These are phyloP conservation scores for Trisateles emortualis DNA, from an alignment of 2,888 invertebrate genomes.

Conservation along the genomic window DNA sequence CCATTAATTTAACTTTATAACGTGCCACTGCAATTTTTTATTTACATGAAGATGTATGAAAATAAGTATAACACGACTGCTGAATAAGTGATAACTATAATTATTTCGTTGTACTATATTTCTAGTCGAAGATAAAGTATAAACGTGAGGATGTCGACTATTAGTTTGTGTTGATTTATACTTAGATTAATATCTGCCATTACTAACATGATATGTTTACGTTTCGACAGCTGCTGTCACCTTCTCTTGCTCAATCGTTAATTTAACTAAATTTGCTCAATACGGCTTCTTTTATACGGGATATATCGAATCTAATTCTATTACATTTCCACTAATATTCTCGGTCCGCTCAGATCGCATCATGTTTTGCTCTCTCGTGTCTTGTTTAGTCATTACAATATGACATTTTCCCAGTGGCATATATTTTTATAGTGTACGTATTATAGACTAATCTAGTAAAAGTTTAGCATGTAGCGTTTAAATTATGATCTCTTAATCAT, in stretches of 20 bases:
- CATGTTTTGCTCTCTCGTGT: slow-evolving; percentile 34
- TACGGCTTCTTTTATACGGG: slow-evolving; percentile 58
- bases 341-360: slow-evolving; percentile 24
- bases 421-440: slow-evolving; percentile 77
- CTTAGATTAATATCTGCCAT: slow-evolving; percentile 54
- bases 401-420: slow-evolving; percentile 74
- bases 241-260: slow-evolving; percentile 82
- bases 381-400: slow-evolving; percentile 64
- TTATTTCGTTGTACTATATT: slow-evolving; percentile 79
- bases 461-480: slow-evolving; percentile 78
- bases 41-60: slow-evolving; percentile 72
- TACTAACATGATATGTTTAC: slow-evolving; percentile 59
- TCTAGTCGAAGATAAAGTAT: slow-evolving; percentile 81
- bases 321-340: slow-evolving; percentile 29
- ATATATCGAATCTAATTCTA: slow-evolving; percentile 26
- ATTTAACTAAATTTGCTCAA: slow-evolving; percentile 85
- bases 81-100: slow-evolving; percentile 82
- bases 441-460: slow-evolving; percentile 83
- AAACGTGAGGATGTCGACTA: slow-evolving; percentile 75
- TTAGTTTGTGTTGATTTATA: slow-evolving; percentile 59
- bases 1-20: slow-evolving; percentile 85
- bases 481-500: slow-evolving; percentile 87
- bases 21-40: slow-evolving; percentile 82
- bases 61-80: slow-evolving; percentile 84
- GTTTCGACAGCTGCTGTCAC: slow-evolving; percentile 77